Evolutionary conservation across 2,888 invertebrate species (phyloP).

Genomic region (Drosophila meridionalis): DNA sequence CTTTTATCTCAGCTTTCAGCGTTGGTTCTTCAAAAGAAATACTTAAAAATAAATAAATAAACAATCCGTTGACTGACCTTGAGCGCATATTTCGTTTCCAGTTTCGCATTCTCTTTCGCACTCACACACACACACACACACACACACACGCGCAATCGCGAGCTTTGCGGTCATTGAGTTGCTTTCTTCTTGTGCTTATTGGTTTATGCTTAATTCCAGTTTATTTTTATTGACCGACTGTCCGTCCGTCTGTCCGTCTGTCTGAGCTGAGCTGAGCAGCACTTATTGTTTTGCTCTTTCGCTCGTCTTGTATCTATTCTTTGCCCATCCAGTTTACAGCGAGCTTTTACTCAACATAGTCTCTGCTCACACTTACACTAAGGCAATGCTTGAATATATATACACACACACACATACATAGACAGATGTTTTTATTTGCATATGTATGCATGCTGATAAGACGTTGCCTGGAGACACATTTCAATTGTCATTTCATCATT

Average conservation of each 20-base stretch:
- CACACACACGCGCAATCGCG: constrained; percentile 11
- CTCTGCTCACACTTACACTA: not conserved
- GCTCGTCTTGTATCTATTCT: constrained; percentile 27
- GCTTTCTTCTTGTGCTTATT: constrained; percentile 68
- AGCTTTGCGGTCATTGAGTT: constrained; percentile 45
- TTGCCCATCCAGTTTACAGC: constrained; percentile 27
- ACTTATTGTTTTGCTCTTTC: constrained; percentile 26
- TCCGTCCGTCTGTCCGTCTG: not conserved
- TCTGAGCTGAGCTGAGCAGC: constrained; percentile 34
- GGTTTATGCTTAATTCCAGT: constrained; percentile 78
- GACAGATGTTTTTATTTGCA: not conserved
- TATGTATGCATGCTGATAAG: constrained; percentile 47
- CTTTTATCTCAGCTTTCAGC: constrained; percentile 58
- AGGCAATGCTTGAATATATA: constrained; percentile 18
- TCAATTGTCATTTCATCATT: constrained; percentile 49
- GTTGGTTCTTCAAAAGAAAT: constrained; percentile 45
- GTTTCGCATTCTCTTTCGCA: constrained; percentile 56
- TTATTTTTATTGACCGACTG: constrained; percentile 66
- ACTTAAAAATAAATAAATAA: constrained; percentile 33
- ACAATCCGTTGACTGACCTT: constrained; percentile 82
- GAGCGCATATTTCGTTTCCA: constrained; percentile 76
- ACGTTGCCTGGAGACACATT: constrained; percentile 7
- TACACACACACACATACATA: not conserved
- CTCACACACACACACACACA: constrained; percentile 13
- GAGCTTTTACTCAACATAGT: constrained; percentile 12